Conservation (phyloP, 1,140 invertebrate species). For the Drosophila sechellia region DNA sequence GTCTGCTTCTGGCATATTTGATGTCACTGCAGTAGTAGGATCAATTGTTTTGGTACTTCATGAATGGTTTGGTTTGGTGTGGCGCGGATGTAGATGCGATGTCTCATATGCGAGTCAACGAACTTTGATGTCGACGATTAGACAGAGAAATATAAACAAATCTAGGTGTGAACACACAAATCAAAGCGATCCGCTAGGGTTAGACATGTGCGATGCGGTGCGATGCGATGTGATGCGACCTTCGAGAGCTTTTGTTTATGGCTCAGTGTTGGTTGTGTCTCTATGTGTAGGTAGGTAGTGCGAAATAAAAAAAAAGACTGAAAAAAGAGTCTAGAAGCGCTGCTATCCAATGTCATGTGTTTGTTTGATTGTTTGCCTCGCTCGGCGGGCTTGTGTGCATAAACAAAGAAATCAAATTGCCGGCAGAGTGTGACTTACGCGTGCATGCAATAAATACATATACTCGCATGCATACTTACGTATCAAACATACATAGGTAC, state of each 20-base stretch:
- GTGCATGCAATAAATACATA: constrained; percentile 60
- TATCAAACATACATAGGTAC: constrained; percentile 23
- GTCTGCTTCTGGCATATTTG: constrained; percentile 16
- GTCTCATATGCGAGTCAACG: constrained; percentile 36
- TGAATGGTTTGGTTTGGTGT: constrained; percentile 4
- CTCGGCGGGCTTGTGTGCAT: constrained; percentile 31
- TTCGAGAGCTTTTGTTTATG: constrained; percentile 58
- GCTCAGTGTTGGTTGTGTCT: constrained; percentile 2
- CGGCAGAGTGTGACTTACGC: constrained; percentile 58
- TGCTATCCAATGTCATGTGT: constrained; percentile 42
- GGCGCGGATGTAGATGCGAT: constrained; percentile 19
- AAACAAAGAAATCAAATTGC: constrained; percentile 55
- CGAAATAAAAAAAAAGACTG: constrained; percentile 30
- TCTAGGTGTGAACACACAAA: constrained; percentile 43
- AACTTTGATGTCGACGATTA: constrained; percentile 50
- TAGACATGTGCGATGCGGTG: constrained; percentile 35
- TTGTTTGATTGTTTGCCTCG: constrained; percentile 12
- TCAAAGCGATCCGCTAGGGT: constrained; percentile 49
- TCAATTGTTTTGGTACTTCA: constrained; percentile 20
- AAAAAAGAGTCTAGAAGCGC: constrained; percentile 26
- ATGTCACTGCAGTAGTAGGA: constrained; percentile 23
- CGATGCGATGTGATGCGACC: constrained; percentile 33
- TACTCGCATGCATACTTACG: constrained; percentile 19
- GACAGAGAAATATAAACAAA: constrained; percentile 57
- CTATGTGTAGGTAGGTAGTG: constrained; percentile 23